Percentiles rank a stretch among this genome's conserved stretches.
phyloP scores from a whole-genome alignment of 2,797 vertebrate species.

The Molossus molossus region DNA sequence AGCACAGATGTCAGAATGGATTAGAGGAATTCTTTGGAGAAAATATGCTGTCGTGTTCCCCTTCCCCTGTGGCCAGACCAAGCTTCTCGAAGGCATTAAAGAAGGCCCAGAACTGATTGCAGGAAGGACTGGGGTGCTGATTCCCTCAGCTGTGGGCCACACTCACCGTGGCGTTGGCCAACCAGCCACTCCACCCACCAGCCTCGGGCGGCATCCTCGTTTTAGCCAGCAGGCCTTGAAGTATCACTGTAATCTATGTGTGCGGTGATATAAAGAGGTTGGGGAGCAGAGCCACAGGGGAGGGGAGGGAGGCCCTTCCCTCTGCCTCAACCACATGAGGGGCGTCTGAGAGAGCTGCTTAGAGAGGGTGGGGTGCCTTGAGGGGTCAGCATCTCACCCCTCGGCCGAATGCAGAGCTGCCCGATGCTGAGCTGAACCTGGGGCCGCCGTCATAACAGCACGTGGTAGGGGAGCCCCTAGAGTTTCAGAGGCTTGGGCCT shows the following conservation, averaged over 20 bases:
- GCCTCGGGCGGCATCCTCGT: background rate
- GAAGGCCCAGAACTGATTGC: background rate
- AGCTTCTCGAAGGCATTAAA: background rate
- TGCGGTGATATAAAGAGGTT: background rate
- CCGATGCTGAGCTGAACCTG: fast-evolving
- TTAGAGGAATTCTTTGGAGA: background rate
- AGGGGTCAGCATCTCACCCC: fast-evolving
- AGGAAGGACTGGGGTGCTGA: background rate
- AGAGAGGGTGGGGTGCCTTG: background rate
- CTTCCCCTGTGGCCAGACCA: background rate
- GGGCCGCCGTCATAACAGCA: fast-evolving
- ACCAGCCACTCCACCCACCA: background rate
- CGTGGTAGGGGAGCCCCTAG: fast-evolving
- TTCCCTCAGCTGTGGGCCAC: background rate
- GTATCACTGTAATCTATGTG: background rate
- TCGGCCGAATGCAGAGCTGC: background rate
- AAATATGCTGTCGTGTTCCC: background rate
- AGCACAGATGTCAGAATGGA: background rate
- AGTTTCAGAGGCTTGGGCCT: background rate
- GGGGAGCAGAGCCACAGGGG: background rate
- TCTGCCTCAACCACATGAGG: background rate
- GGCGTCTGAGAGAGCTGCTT: background rate
- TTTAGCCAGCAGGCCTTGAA: background rate
- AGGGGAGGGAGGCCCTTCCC: background rate
- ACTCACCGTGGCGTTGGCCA: background rate